These are phyloP conservation scores for Cervus canadensis DNA, from an alignment of 2,113 vertebrate genomes.

Conservation along the genomic window DNA sequence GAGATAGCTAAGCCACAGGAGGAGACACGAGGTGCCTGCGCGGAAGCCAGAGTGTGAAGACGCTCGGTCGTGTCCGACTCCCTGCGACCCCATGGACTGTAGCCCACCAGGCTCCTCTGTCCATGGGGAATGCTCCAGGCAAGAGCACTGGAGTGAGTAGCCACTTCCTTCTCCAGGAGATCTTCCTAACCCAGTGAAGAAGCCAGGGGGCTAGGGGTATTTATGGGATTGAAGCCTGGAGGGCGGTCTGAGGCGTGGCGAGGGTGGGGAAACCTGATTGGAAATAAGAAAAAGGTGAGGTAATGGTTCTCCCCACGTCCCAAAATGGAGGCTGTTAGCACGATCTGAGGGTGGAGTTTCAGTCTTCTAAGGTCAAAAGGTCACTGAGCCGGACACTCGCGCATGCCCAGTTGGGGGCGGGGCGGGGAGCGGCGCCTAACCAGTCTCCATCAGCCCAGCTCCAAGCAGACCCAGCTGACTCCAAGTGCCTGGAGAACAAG, in stretches of 20 bases:
- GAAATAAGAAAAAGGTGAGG: background rate
- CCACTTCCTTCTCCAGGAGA: accelerated
- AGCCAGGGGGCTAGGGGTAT: accelerated
- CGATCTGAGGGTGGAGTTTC: background rate
- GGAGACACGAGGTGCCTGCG: accelerated
- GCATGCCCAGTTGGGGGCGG: background rate
- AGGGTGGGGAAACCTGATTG: background rate
- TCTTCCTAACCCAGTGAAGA: accelerated
- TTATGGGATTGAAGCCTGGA: background rate
- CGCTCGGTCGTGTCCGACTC: background rate
- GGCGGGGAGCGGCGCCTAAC: background rate
- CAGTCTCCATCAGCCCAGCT: background rate
- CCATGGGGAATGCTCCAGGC: accelerated
- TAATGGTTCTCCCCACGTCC: accelerated
- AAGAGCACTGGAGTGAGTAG: accelerated
- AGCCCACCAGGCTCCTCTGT: background rate
- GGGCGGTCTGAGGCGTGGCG: background rate
- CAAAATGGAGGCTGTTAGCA: background rate
- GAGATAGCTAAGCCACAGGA: background rate
- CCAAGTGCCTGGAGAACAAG: background rate
- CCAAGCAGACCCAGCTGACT: background rate
- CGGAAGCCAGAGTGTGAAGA: background rate
- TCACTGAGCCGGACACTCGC: background rate
- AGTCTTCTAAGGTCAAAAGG: background rate
- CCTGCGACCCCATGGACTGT: accelerated